Percentiles rank a stretch among this genome's conserved stretches.
These are phyloP conservation scores for Ypsolopha scabrella DNA, from an alignment of 2,888 invertebrate species.

Conservation along the genomic window DNA sequence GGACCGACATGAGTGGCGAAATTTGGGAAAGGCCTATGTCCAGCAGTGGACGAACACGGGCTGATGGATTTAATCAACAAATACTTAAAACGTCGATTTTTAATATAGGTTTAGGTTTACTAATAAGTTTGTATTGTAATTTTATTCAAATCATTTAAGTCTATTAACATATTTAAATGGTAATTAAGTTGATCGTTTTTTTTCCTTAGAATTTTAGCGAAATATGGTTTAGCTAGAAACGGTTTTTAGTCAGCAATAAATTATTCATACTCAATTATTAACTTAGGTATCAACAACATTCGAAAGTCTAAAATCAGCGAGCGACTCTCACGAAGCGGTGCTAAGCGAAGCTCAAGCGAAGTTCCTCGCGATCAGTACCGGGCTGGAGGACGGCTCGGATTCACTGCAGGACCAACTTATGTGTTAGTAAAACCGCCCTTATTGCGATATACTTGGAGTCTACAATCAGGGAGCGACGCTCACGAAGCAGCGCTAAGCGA, in stretches of 20 bases:
- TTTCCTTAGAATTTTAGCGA: too few species aligned
- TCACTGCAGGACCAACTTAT: slow-evolving; percentile 93
- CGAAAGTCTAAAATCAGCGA: slow-evolving; percentile 75
- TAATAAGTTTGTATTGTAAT: too few species aligned
- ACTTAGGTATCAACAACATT: slow-evolving; percentile 72
- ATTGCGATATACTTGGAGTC: slow-evolving; percentile 19
- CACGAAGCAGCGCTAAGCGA: slow-evolving; percentile 80
- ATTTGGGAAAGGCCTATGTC: too few species aligned
- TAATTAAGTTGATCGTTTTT: too few species aligned
- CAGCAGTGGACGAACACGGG: too few species aligned
- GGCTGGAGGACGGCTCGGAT: slow-evolving; percentile 83
- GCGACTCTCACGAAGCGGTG: slow-evolving; percentile 75
- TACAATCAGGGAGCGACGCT: slow-evolving; percentile 75
- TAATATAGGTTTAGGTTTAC: too few species aligned
- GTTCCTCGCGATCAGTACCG: slow-evolving; percentile 87
- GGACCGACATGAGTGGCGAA: too few species aligned
- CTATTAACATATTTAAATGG: too few species aligned
- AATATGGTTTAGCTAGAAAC: too few species aligned
- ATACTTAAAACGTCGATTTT: too few species aligned
- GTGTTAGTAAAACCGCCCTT: slow-evolving; percentile 48
- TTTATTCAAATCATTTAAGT: too few species aligned
- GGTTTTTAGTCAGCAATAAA: neutral
- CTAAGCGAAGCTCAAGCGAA: slow-evolving; percentile 80
- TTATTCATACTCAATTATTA: neutral
- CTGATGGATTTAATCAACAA: too few species aligned